Evolutionary conservation across 2,797 vertebrate species (phyloP), one percentile per base, ranked within the genome.

Genomic region (Xerus rutilus): DNA sequence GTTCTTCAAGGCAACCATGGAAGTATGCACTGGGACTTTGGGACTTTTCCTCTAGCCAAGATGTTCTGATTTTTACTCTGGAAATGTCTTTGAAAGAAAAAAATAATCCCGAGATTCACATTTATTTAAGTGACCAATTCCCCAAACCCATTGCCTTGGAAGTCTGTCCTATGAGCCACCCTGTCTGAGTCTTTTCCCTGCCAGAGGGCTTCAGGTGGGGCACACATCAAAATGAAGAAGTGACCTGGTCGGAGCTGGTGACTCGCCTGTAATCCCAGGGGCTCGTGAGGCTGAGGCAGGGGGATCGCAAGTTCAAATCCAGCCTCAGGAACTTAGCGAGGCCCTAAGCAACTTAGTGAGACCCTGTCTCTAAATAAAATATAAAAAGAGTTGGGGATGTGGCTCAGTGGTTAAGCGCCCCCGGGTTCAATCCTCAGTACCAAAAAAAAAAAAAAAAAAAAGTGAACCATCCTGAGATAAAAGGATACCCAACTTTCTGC

Each of bases 51-150:
- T 88, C 59, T 23, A 52, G 70, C 54, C 72, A 89, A 81, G 6
- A 84, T 73, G 35, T 43, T 35, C 67, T 87, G 21, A 20, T 67
- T 92, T 93, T 89, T 6, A 82, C 62, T 69, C 59, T 91, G 65
- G 91, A 96, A 95, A 81, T 89, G 94, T 87, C 52, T 86, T 89
- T 91, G 88, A 94, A 83, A 96, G 65, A 79, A 83, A 81, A 65
- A 69, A 96, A 79, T 86, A 94, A 95, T 82, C 25, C 92, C 86
- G 78, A 95, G 54, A 74, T 2, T 67, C 47, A 43, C 91, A 84
- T 94, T 95, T 97, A 86, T 86, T 94, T 94, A 94, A 92, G 43
- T 9, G 39, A 94, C 32, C 47, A 93, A 59, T 94, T 94, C 89
- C 70, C 78, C 3, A 96, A 94, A 88, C 32, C 69, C 43, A 81